A percentile compares a stretch with the other conserved stretches of the same genome.
phyloP scores from a whole-genome alignment of 2,888 invertebrate genomes.

The Archips crataeganus region DNA sequence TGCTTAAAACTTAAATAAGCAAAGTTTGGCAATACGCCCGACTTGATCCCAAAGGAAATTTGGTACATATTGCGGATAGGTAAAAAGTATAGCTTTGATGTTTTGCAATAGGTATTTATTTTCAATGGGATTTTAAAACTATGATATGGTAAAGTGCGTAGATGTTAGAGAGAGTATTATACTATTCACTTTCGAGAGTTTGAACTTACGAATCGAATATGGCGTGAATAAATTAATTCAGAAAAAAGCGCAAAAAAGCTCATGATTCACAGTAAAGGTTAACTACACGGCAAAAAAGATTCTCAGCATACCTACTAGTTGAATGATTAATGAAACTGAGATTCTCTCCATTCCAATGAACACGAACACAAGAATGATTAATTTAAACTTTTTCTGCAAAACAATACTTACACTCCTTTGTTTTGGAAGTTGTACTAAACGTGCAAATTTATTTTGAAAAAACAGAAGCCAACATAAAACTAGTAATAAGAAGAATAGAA shows the following conservation, averaged over 20 bases:
- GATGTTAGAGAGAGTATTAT: no score
- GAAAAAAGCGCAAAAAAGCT: neutral
- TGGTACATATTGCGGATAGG: neutral
- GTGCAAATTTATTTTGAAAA: neutral
- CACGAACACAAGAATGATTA: conserved; percentile 4
- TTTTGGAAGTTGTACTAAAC: neutral
- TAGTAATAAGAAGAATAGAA: no score
- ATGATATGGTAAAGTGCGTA: neutral
- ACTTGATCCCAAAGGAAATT: conserved; percentile 14
- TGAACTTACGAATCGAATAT: neutral
- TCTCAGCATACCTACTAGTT: neutral
- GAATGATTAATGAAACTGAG: neutral
- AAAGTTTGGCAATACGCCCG: conserved; percentile 20
- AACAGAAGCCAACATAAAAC: no score
- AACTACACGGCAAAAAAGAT: neutral
- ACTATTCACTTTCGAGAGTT: neutral
- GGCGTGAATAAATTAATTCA: neutral
- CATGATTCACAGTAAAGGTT: neutral
- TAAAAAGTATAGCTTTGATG: neutral
- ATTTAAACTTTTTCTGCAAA: neutral
- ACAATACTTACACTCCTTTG: neutral
- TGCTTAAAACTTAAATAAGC: conserved; percentile 19
- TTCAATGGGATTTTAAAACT: neutral
- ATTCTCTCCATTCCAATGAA: conserved; percentile 1
- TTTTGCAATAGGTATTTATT: neutral